Evolutionary conservation across 2,797 vertebrate species (phyloP).

Genomic region (Poecilia picta): DNA sequence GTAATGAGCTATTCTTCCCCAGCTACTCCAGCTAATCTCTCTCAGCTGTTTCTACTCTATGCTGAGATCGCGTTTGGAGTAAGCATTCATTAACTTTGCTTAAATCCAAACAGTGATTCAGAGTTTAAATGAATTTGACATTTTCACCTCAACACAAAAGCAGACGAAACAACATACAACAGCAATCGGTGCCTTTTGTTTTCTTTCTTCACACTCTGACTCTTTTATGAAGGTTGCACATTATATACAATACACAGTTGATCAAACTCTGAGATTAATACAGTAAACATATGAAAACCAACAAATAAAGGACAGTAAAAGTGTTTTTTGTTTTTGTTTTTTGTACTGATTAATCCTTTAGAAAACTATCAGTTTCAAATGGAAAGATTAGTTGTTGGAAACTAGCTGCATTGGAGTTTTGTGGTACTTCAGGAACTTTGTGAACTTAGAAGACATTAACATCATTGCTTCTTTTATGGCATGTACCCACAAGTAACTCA

Average conservation of each 20-base stretch:
- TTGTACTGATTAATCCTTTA: neutral
- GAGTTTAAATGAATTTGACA: conserved; percentile 48
- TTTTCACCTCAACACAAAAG: conserved; percentile 26
- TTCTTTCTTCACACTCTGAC: neutral
- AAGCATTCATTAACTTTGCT: conserved; percentile 45
- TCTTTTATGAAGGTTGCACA: neutral
- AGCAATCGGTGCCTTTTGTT: conserved; percentile 2
- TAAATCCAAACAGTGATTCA: conserved; percentile 38
- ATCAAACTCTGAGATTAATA: neutral
- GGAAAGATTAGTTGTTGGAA: neutral
- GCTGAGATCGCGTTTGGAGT: conserved; percentile 53
- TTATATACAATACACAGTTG: neutral
- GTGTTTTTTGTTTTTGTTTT: neutral
- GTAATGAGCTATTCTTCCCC: conserved; percentile 68
- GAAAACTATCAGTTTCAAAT: neutral
- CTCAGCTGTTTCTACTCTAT: conserved; percentile 64
- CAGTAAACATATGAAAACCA: neutral
- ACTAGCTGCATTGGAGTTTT: neutral
- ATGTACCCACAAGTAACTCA: neutral
- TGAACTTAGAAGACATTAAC: neutral
- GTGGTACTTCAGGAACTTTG: neutral
- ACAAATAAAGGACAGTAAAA: neutral
- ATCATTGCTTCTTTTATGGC: neutral
- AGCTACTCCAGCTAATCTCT: conserved; percentile 64
- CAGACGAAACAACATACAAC: neutral